Conservation (phyloP, 2,113 vertebrate species). For the Ophiodon elongatus region DNA sequence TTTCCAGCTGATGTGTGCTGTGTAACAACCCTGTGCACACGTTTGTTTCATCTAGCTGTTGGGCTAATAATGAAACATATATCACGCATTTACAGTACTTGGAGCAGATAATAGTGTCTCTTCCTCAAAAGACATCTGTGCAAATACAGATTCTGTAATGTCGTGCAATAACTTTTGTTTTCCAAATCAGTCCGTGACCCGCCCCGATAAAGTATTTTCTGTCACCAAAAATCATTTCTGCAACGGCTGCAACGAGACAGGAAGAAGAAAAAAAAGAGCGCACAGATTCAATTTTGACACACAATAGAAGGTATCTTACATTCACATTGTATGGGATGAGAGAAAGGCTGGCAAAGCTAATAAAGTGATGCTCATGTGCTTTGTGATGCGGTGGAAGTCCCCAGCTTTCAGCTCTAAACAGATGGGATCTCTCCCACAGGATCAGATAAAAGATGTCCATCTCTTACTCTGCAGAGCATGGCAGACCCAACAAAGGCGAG, state of each 20-base stretch:
- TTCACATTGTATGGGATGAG: slow-evolving; percentile 78
- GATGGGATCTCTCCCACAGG: slow-evolving; percentile 72
- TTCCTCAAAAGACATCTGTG: slow-evolving; percentile 26
- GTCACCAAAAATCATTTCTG: not conserved
- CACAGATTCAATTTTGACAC: slow-evolving; percentile 49
- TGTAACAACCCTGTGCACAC: slow-evolving; percentile 22
- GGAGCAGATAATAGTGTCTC: slow-evolving; percentile 8
- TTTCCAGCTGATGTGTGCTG: slow-evolving; percentile 34
- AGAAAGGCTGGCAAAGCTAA: slow-evolving; percentile 62
- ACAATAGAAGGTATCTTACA: slow-evolving; percentile 48
- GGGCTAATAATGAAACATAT: slow-evolving; percentile 43
- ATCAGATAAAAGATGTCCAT: slow-evolving; percentile 69
- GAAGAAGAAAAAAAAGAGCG: not conserved
- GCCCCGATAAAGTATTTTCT: slow-evolving; percentile 4
- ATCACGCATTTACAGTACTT: slow-evolving; percentile 38
- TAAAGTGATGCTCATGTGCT: slow-evolving; percentile 71
- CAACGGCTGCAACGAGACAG: slow-evolving; percentile 30
- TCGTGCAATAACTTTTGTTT: slow-evolving; percentile 1
- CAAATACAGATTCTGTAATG: slow-evolving; percentile 24
- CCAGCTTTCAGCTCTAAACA: slow-evolving; percentile 61
- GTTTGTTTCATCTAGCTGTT: slow-evolving; percentile 37
- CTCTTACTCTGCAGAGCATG: slow-evolving; percentile 60
- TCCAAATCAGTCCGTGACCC: slow-evolving; percentile 2
- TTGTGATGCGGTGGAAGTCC: slow-evolving; percentile 65
- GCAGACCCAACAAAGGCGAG: slow-evolving; percentile 64